Conservation (phyloP, 2,888 invertebrate genomes). For the Glomeris marginata region DNA sequence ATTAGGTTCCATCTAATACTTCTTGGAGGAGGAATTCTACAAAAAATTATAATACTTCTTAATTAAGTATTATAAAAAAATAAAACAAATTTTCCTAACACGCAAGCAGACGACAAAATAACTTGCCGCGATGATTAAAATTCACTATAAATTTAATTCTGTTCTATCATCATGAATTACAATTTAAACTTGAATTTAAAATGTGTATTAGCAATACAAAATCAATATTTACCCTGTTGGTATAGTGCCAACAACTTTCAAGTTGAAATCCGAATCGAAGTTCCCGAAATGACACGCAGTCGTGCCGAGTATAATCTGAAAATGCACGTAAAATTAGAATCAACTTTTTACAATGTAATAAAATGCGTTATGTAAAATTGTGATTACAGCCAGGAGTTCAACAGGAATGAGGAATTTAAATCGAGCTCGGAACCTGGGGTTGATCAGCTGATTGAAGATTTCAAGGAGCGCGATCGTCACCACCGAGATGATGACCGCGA, state of each 20-base stretch:
- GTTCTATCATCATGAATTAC: too few species aligned
- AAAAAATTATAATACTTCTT: background rate
- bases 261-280: slow-evolving; percentile 16
- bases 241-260: slow-evolving; percentile 20
- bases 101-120: too few species aligned
- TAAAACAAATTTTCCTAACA: too few species aligned
- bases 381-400: slow-evolving; percentile 59
- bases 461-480: slow-evolving; percentile 48
- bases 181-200: too few species aligned
- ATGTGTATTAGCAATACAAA: background rate
- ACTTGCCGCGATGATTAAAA: too few species aligned
- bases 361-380: too few species aligned
- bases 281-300: slow-evolving; percentile 18
- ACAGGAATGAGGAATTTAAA: slow-evolving; percentile 56
- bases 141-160: too few species aligned
- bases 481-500: slow-evolving; percentile 51
- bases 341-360: too few species aligned
- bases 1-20: slow-evolving; percentile 35
- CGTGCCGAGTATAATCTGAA: slow-evolving; percentile 19
- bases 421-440: slow-evolving; percentile 18
- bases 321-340: background rate
- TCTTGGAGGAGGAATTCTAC: slow-evolving; percentile 10
- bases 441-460: slow-evolving; percentile 18
- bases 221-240: slow-evolving; percentile 21
- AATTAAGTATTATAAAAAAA: too few species aligned